phyloP scores from a whole-genome alignment of 1,140 invertebrate genomes.

The Lordiphosa clarofinis region DNA sequence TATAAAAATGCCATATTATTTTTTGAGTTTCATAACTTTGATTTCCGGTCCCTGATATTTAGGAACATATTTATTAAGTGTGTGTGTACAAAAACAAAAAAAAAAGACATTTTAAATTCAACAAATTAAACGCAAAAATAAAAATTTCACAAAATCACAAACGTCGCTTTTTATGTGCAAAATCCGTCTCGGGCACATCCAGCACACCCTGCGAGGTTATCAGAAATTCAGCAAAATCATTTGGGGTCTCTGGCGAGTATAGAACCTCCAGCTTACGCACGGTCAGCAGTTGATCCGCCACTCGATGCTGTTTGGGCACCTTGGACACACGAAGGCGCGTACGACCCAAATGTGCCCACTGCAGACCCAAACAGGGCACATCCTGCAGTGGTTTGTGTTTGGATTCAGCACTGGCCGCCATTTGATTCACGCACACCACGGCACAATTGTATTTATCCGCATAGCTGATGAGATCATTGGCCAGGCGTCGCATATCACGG shows the following conservation, averaged over 20 bases:
- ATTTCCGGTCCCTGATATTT: conserved; percentile 4
- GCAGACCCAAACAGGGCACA: conserved; percentile 83
- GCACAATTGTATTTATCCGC: conserved; percentile 81
- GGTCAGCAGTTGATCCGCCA: conserved; percentile 48
- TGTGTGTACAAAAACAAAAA: conserved; percentile 39
- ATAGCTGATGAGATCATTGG: conserved; percentile 82
- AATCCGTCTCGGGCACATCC: conserved; percentile 37
- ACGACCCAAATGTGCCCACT: conserved; percentile 86
- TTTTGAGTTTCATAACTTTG: background rate
- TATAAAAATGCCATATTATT: no score
- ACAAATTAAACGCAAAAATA: conserved; percentile 33
- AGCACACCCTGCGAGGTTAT: conserved; percentile 63
- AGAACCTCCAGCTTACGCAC: conserved; percentile 74
- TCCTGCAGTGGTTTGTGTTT: conserved; percentile 42
- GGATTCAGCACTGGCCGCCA: conserved; percentile 76
- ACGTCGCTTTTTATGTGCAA: conserved; percentile 24
- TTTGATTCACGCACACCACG: conserved; percentile 88
- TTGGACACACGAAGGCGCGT: conserved; percentile 83
- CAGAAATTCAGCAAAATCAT: conserved; percentile 67
- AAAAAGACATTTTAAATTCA: conserved; percentile 51
- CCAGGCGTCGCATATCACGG: conserved; percentile 83
- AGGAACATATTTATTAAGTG: conserved; percentile 44
- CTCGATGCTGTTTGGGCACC: conserved; percentile 57
- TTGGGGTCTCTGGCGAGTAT: conserved; percentile 79
- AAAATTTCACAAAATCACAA: conserved; percentile 30